Conservation (phyloP, 2,113 vertebrate species). For the Lepus timidus region DNA sequence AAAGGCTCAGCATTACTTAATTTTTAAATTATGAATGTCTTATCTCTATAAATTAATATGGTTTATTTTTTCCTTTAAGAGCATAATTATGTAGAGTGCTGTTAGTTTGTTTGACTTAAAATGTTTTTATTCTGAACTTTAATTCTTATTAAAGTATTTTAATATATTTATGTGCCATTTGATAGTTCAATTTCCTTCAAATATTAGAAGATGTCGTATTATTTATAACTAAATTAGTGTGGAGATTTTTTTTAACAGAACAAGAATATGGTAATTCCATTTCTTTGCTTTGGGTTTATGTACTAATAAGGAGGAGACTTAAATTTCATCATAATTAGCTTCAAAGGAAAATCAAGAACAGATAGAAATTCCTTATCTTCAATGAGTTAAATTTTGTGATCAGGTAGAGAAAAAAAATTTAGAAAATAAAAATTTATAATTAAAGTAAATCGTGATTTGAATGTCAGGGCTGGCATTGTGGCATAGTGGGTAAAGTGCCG, state of each 20-base stretch:
- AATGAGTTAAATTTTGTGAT: background rate
- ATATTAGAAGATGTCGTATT: constrained; percentile 5
- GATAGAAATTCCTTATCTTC: background rate
- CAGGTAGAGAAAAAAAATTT: constrained; percentile 36
- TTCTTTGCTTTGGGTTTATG: constrained; percentile 38
- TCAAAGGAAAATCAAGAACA: constrained; percentile 41
- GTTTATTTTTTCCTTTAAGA: constrained; percentile 18
- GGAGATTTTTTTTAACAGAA: constrained; percentile 43
- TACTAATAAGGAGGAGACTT: constrained; percentile 51
- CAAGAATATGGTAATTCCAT: constrained; percentile 22
- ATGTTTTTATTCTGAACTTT: constrained; percentile 38
- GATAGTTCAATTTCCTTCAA: constrained; percentile 44
- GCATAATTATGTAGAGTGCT: background rate
- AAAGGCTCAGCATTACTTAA: background rate
- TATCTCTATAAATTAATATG: background rate
- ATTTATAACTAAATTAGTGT: constrained; percentile 19
- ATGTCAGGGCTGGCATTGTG: background rate
- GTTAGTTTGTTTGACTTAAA: background rate
- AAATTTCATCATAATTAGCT: constrained; percentile 50
- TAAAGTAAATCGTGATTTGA: background rate
- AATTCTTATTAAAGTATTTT: constrained; percentile 22
- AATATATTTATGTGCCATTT: background rate
- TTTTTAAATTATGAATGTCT: background rate
- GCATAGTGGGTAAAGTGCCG: background rate
- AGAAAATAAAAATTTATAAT: constrained; percentile 1